Percentiles rank a stretch among this genome's conserved stretches.
Conservation (phyloP, 2,113 vertebrate species). For the Chionis minor region DNA sequence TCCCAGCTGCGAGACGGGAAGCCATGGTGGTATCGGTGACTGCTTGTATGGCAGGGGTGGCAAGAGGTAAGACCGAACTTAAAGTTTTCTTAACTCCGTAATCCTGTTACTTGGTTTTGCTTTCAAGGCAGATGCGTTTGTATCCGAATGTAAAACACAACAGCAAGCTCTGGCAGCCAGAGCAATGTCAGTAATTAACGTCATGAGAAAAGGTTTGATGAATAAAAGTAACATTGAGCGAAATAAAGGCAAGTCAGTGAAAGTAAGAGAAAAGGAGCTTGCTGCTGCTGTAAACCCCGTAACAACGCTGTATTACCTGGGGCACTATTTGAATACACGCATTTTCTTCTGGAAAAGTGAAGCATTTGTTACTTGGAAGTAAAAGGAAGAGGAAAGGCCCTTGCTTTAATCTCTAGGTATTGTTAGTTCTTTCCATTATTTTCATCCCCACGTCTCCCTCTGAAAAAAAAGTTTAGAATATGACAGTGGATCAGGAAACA, state of each 20-base stretch:
- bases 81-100: not conserved
- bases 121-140: not conserved
- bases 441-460: not conserved
- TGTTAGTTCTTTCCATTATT: not conserved
- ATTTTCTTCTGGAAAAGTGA: not conserved
- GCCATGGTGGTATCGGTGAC: rapidly evolving
- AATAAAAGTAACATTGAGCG: not conserved
- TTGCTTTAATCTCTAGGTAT: not conserved
- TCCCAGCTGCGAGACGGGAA: rapidly evolving
- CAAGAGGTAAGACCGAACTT: not conserved
- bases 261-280: not conserved
- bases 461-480: not conserved
- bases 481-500: not conserved
- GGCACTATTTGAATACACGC: not conserved
- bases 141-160: not conserved
- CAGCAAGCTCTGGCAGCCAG: not conserved
- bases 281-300: not conserved
- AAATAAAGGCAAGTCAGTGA: not conserved
- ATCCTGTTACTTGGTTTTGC: not conserved
- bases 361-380: not conserved
- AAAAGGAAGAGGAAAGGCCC: not conserved
- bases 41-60: not conserved
- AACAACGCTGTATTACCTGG: not conserved
- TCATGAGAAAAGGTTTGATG: not conserved
- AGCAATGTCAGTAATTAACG: not conserved